Evolutionary conservation across 2,113 vertebrate species (phyloP), one percentile per base, ranked within the genome.

Genomic region (Thamnophis sirtalis): DNA sequence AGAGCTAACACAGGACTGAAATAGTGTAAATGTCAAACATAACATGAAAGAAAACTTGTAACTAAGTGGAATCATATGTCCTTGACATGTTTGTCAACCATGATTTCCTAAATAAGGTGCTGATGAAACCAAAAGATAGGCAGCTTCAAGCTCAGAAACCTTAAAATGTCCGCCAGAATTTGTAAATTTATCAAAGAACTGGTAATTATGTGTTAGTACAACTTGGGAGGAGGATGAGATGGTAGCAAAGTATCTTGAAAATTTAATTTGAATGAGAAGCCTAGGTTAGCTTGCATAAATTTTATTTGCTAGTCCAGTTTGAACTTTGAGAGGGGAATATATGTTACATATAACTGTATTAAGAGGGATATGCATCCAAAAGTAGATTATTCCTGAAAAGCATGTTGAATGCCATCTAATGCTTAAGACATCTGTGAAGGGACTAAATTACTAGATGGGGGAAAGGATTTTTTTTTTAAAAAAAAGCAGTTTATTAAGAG

Each of bases 41-140:
- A 91, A 90, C 88, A 86, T 50, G 90, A 22, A 89, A 91, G 94
- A 95, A 84, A 4, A n/a, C 88, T 26, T 56, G 9, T 3, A 86
- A 56, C 90, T 89, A 93, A 95, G 90, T 50, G 80, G 92, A 92
- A n/a, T 51, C 6, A 54, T 1, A 63, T 92, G 92, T 95, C 92
- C 28, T 50, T 91, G 93, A 91, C 49, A 95, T 93, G 94, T 93
- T 73, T 53, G n/a, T 54, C n/a, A 68, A 48, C 33, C 38, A 68
- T 28, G 11, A 54, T 88, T 92, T 43, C 51, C 51, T 56, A 80
- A 92, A 73, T 53, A 87, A 55, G 33, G 86, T 22, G 17, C 49
- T 7, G n/a, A 88, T 21, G n/a, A 48, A 88, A 92, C 38, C 58
- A 80, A 55, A 84, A 56, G 28, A 38, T 33, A 73, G 15, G 15